Evolutionary conservation across 2,113 vertebrate species (phyloP), one percentile per base, ranked within the genome.

Genomic region (Siniperca chuatsi): DNA sequence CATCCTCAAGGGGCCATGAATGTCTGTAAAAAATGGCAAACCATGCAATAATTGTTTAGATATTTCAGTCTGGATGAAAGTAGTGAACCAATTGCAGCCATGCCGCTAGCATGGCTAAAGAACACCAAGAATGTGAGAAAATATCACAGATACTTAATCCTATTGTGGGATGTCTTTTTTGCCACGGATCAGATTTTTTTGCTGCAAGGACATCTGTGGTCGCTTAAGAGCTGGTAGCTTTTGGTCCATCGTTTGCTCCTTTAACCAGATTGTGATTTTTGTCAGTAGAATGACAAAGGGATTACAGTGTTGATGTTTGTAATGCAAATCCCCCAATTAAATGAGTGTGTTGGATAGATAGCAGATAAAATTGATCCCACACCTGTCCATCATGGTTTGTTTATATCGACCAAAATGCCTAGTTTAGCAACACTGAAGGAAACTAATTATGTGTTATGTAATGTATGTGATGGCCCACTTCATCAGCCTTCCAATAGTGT

Each of bases 401-500:
- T 2, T 48, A 18, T 69, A 82, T 78, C 9, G n/a, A 79, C 58
- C 29, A 55, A 54, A 60, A 52, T 50, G 4, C 16, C 20, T 73
- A 54, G 6, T 74, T 75, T 64, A 61, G 25, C n/a, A 55, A n/a
- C 29, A 55, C 10, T 21, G 23, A 57, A 65, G 29, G 29, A 62
- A 81, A 29, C 16, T 67, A 25, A 76, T 64, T 8, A n/a, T 62
- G 29, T 29, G 29, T 29, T 29, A 29, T 29, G 29, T 29, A 29
- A 29, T 29, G 29, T 29, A 29, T 29, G 29, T 29, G 29, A 29
- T 29, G 29, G 29, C 29, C 0, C 6, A 20, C 54, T 67, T 54
- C 5, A 40, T 87, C 73, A 70, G 23, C 44, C 13, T 60, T 76
- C 11, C 33, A 73, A 25, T 67, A 29, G 64, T 71, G 54, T 8